Evolutionary conservation across 1,140 invertebrate species (phyloP).

Genomic region (Ceratina japonica): DNA sequence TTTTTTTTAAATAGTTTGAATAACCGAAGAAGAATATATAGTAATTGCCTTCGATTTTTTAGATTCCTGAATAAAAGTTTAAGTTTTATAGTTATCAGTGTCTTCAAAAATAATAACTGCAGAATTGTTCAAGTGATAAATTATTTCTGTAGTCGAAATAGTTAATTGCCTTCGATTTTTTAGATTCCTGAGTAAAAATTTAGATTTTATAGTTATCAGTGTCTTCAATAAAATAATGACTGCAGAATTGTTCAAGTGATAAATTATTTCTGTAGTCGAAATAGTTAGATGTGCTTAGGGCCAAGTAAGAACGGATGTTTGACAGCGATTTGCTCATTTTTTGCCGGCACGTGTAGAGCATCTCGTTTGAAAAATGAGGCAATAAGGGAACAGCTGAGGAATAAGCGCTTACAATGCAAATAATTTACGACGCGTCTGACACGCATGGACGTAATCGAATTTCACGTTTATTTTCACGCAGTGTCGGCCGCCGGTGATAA

Average conservation of each 20-base stretch:
- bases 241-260: background rate
- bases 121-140: background rate
- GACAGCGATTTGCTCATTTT: background rate
- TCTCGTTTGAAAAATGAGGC: slow-evolving; percentile 6
- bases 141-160: no score
- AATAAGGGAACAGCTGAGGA: slow-evolving; percentile 14
- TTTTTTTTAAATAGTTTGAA: background rate
- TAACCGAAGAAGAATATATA: background rate
- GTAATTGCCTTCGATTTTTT: no score
- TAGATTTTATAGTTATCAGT: no score
- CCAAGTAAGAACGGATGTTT: background rate
- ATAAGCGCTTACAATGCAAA: background rate
- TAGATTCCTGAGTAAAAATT: no score
- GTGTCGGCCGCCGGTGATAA: background rate
- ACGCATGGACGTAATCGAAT: slow-evolving; percentile 24
- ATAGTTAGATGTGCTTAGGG: background rate
- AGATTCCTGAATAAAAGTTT: no score
- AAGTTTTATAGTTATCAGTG: no score
- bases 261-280: background rate
- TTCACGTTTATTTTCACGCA: slow-evolving; percentile 14
- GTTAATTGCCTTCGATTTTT: no score
- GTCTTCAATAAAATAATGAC: no score
- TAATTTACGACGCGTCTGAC: slow-evolving; percentile 23
- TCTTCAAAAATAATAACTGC: no score
- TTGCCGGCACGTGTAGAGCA: background rate